A percentile compares a stretch with the other conserved stretches of the same genome.
Conservation (phyloP, 2,797 vertebrate species). For the Rallus crepitans region DNA sequence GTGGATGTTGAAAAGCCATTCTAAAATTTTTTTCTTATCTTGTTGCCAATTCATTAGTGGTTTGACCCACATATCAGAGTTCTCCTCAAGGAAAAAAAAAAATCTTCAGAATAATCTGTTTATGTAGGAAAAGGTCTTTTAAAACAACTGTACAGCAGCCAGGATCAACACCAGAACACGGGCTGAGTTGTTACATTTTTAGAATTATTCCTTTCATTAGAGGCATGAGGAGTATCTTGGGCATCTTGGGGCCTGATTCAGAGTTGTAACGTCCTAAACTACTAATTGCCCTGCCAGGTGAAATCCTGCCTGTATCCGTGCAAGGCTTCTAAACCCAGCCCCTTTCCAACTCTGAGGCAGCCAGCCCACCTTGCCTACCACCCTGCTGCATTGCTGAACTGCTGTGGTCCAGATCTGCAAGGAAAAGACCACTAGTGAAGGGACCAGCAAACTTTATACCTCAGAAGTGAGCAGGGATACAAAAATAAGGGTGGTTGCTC, state of each 20-base stretch:
- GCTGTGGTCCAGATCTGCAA: neutral
- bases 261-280: conserved; percentile 56
- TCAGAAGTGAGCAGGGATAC: neutral
- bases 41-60: conserved; percentile 64
- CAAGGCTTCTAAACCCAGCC: neutral
- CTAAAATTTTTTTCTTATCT: conserved; percentile 41
- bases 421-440: neutral
- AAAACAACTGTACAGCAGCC: conserved; percentile 66
- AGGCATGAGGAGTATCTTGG: conserved; percentile 46
- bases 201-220: conserved; percentile 79
- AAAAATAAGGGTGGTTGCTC: neutral
- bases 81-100: neutral
- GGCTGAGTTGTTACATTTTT: conserved; percentile 65
- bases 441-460: neutral
- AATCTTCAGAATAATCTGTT: conserved; percentile 64
- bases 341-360: neutral
- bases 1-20: conserved; percentile 68
- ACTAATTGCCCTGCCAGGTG: neutral
- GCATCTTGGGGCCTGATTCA: conserved; percentile 35
- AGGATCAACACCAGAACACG: conserved; percentile 77
- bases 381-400: neutral
- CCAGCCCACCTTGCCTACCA: neutral
- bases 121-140: conserved; percentile 62
- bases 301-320: neutral
- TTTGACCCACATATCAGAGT: conserved; percentile 55